phyloP scores from a whole-genome alignment of 92 coral and sea anemone species.

The Montipora capitata region DNA sequence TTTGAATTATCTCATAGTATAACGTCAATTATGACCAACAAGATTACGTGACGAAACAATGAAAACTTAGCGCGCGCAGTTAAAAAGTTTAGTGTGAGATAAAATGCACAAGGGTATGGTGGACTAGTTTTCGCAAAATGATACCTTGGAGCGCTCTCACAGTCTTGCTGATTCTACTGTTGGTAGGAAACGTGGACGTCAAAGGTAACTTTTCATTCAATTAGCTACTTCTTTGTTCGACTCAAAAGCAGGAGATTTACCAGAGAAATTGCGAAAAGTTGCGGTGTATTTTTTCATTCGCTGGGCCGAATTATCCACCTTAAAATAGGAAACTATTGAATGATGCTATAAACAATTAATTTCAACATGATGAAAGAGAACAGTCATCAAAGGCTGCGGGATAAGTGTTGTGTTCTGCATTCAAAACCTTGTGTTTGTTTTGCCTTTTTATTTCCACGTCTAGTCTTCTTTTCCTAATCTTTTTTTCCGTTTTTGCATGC shows the following conservation, averaged over 20 bases:
- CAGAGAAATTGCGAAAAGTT: not conserved
- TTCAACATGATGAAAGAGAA: too few relatives aligned
- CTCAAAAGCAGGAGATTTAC: not conserved
- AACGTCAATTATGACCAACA: not conserved
- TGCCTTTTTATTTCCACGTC: not conserved
- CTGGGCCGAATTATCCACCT: not conserved
- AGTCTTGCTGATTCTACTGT: constrained; percentile 9
- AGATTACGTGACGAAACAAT: not conserved
- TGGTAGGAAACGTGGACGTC: not conserved
- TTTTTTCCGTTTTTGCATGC: not conserved
- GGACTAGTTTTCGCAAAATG: not conserved
- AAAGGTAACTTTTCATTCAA: not conserved
- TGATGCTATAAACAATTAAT: too few relatives aligned
- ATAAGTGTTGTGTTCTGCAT: too few relatives aligned
- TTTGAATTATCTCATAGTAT: not conserved
- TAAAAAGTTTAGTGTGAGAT: not conserved
- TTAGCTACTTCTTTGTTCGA: not conserved
- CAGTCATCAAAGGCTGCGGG: too few relatives aligned
- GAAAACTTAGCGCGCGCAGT: not conserved
- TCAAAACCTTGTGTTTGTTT: not conserved
- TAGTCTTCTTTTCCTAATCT: not conserved
- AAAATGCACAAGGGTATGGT: constrained; percentile 2
- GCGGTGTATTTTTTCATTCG: not conserved
- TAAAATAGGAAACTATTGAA: too few relatives aligned
- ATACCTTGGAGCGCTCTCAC: constrained; percentile 14